Evolutionary conservation across 2,113 vertebrate species (phyloP).

Genomic region (Anseranas semipalmata): DNA sequence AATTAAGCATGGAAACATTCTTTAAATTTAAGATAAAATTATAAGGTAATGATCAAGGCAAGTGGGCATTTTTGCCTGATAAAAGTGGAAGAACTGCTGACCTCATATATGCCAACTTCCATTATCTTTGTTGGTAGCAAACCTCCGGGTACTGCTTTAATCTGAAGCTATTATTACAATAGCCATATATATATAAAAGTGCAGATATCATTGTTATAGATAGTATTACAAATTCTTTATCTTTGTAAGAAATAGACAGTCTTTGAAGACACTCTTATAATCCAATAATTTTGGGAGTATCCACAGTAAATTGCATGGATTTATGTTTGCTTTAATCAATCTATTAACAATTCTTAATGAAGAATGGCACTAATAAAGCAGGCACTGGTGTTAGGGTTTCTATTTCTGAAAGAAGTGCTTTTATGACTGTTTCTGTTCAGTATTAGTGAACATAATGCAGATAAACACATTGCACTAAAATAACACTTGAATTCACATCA

Average conservation of each 20-base stretch:
- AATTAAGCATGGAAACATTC: not conserved
- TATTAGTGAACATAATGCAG: not conserved
- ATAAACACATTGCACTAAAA: not conserved
- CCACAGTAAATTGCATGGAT: not conserved
- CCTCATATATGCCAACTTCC: not conserved
- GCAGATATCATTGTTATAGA: not conserved
- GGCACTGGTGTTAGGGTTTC: not conserved
- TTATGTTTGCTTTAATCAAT: not conserved
- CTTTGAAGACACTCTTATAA: not conserved
- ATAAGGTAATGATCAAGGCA: constrained; percentile 28
- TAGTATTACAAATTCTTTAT: constrained; percentile 30
- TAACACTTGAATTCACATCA: not conserved
- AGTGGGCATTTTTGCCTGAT: not conserved
- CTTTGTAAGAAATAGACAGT: not conserved
- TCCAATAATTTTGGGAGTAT: not conserved
- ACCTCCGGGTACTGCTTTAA: constrained; percentile 44
- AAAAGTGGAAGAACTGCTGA: constrained; percentile 2
- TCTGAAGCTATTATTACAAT: constrained; percentile 42
- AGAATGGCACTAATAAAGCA: not conserved
- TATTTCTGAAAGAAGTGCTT: not conserved
- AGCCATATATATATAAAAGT: constrained; percentile 47
- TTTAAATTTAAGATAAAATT: constrained; percentile 24
- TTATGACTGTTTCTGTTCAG: not conserved
- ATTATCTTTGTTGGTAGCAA: constrained; percentile 32
- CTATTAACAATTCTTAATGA: not conserved